Base-by-base conservation (phyloP, 2,888 invertebrate genomes). In the Alviniconcha strummeri region DNA sequence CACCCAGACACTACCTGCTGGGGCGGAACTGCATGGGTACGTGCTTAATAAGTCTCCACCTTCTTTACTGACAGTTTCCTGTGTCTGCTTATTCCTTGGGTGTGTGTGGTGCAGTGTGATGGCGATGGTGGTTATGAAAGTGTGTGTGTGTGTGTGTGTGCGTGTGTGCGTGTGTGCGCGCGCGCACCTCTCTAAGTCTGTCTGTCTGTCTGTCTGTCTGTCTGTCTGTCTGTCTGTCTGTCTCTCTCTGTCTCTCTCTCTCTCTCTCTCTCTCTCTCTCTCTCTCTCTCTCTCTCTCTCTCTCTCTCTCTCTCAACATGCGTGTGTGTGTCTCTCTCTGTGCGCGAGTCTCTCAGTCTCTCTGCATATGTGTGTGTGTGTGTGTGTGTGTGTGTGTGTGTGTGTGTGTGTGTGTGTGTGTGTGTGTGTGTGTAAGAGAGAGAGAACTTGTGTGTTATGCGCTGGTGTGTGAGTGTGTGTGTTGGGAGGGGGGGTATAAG, bases 11-110 rank as follows among this genome's bases (percentile, higher is more conserved):
- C 86, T 91, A 85, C 80, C 80, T 88, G 15, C 85, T 87, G 78
- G 85, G 86, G 15, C 86, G 88, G 71, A 85, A 88, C 72, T 91
- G 91, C 85, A 85, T 85, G 80, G 89, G 91, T 91, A 85, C 81
- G 87, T 83, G 9, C n/a, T 3, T 3, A 36, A 36, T 36, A 36
- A 36, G 36, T 36, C 36, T 36, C 36, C 3, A 36, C 36, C 36
- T 36, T 36, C 36, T 36, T 36, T 36, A 36, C 36, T 36, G 36
- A 36, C 36, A 36, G 36, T 36, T 36, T 36, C 36, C 36, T 0
- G 36, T 36, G 36, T 36, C 36, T 36, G 36, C 36, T 36, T 36
- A 36, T 36, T 36, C 36, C 36, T 1, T 36, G 36, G 36, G 36
- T 0, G 36, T 3, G 36, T 36, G 36, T 36, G 36, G 36, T 36